Base-by-base conservation (phyloP, 2,113 vertebrate species). In the Melanostigma gelatinosum region DNA sequence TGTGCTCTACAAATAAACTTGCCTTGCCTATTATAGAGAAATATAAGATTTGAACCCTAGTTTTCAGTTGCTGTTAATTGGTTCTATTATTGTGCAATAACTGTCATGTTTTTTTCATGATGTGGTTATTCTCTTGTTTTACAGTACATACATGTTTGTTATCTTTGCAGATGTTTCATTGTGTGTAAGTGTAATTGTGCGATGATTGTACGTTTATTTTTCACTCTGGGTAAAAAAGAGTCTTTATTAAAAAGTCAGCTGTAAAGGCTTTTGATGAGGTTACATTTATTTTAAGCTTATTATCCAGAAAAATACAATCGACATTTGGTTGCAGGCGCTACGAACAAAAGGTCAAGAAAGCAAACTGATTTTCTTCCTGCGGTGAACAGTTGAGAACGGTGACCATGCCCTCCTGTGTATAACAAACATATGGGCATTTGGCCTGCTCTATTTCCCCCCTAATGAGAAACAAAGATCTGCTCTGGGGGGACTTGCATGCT, bases 401-500 rank as follows among this genome's bases (percentile, higher is more conserved):
- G 91, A 90, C 88, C 85, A 84, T 87, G 86, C 65, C 83, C 92
- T 93, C 91, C 80, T 88, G 92, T 87, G 91, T 89, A 82, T 92
- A 88, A 94, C 90, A 91, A 93, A 89, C 91, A 92, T 92, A 86
- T 78, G 79, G 92, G 85, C 87, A 87, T 90, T 93, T 90, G 91
- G 91, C 88, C 89, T 80, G 86, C 83, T 82, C 92, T 91, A 90
- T 89, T 92, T 91, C 90, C 86, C 87, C 88, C 89, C 84, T 93
- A 93, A 94, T 94, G 91, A 91, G 91, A 94, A 94, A 93, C 92
- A 94, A 93, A 93, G 93, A 91, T 89, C 88, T 82, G 89, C 74
- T 91, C 91, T 91, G 86, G 83, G 89, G 88, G 88, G 91, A 89
- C 75, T 89, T 44, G 81, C 89, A 91, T 88, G 90, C 91, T 88